These are phyloP conservation scores for Proteles cristata DNA, from an alignment of 2,113 vertebrate species.

Conservation along the genomic window DNA sequence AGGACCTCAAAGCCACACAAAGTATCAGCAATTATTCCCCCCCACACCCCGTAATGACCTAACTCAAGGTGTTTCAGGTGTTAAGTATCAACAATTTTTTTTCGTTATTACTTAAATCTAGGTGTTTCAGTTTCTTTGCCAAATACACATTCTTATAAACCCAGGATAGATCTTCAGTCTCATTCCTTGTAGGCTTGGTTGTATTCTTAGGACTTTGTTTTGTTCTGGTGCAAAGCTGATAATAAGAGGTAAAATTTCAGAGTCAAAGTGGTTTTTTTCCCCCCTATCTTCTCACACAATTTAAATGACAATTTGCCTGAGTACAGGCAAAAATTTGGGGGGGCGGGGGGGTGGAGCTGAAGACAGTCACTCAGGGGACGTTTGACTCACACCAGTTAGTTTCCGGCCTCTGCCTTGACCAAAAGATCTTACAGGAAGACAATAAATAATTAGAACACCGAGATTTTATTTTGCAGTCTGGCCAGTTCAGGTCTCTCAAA, in stretches of 20 bases:
- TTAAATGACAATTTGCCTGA: not conserved
- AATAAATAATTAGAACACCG: conserved; percentile 99
- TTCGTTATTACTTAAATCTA: not conserved
- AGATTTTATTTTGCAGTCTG: conserved; percentile 89
- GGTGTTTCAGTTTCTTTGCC: not conserved
- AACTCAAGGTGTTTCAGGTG: not conserved
- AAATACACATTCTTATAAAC: not conserved
- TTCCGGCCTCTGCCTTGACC: conserved; percentile 90
- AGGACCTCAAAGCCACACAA: not conserved
- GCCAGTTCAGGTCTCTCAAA: conserved; percentile 82
- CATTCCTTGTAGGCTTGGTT: not conserved
- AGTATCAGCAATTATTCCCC: not conserved
- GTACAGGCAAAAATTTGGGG: not conserved
- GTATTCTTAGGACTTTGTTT: not conserved
- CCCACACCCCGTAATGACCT: no score
- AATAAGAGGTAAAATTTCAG: not conserved
- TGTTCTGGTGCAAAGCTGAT: not conserved
- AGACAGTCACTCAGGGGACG: conserved; percentile 76
- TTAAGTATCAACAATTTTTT: no score
- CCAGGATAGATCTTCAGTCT: not conserved
- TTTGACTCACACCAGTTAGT: conserved; percentile 86
- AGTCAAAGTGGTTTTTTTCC: not conserved
- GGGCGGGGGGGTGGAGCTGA: not conserved
- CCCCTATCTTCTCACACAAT: not conserved
- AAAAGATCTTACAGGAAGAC: conserved; percentile 91